Evolutionary conservation across 2,113 vertebrate species (phyloP), one percentile per base, ranked within the genome.

Genomic region (Siphamia tubifer): DNA sequence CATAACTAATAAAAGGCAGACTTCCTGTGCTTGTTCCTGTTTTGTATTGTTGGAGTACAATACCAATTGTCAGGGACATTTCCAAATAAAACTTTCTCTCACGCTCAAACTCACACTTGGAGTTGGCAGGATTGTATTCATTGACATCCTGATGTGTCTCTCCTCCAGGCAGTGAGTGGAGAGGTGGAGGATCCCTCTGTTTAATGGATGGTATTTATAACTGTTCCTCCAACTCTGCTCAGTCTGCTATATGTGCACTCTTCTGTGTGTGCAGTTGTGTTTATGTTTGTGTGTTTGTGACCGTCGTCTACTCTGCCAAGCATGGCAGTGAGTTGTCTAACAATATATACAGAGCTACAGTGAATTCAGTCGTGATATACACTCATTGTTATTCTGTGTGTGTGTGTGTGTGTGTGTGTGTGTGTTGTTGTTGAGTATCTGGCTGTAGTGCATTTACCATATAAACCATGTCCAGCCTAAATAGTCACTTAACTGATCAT

Each of bases 141-240:
- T 24, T 84, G 66, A 86, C 69, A 55, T 77, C 54, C 73, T 60
- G 25, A 75, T 89, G 65, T 90, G 82, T 91, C 63, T 92, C 79
- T 87, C 75, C 91, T 88, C 55, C 53, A 92, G 91, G 89, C 79
- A 67, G 56, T 87, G 81, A 86, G 64, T 82, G 70, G 74, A 79
- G 63, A 77, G 58, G 78, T 78, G 86, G 69, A 60, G 85, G 83
- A 87, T 76, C 72, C 75, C 67, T 86, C 86, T 60, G 31, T 89
- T 76, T 90, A 77, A 81, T 67, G 30, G 82, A 91, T 84, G 87
- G 89, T 91, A 90, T 90, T 92, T 90, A 89, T 90, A 73, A 83
- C 60, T 40, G 57, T 70, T 85, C 74, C 63, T 87, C 73, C 38
- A 45, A 57, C 78, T 77, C 52, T 66, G 21, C 84, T 60, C 68